Conservation (phyloP, 2,797 vertebrate genomes). For the Chiloscyllium punctatum region DNA sequence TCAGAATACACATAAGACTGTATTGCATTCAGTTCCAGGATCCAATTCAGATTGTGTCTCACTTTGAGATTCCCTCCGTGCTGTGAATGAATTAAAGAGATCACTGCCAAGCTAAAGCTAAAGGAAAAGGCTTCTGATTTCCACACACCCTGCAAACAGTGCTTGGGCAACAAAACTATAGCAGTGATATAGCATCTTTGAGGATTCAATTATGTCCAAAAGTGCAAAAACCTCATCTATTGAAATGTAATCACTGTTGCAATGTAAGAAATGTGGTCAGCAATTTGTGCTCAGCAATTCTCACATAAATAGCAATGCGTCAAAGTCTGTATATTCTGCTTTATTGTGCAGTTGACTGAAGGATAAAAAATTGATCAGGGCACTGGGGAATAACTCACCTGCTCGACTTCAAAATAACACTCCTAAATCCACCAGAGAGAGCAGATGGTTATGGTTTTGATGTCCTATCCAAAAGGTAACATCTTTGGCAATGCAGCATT, state of each 20-base stretch:
- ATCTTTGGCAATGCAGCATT: background rate
- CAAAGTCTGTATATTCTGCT: background rate
- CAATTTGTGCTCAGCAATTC: background rate
- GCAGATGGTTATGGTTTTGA: background rate
- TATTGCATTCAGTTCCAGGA: background rate
- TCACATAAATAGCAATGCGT: background rate
- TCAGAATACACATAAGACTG: background rate
- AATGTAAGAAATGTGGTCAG: background rate
- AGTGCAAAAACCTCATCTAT: background rate
- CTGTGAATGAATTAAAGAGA: background rate
- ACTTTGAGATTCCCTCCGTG: background rate
- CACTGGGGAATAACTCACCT: background rate
- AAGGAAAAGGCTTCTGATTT: background rate
- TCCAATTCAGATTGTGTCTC: background rate
- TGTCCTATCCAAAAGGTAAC: background rate
- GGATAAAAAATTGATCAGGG: background rate
- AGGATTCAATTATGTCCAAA: background rate
- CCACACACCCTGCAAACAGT: background rate
- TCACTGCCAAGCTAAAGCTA: background rate
- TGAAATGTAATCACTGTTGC: background rate
- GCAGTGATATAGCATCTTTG: background rate
- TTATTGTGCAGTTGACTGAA: background rate
- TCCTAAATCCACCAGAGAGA: background rate
- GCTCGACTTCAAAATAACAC: background rate
- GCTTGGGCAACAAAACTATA: background rate